phyloP scores from a whole-genome alignment of 2,797 vertebrate species.

The Gymnodraco acuticeps region DNA sequence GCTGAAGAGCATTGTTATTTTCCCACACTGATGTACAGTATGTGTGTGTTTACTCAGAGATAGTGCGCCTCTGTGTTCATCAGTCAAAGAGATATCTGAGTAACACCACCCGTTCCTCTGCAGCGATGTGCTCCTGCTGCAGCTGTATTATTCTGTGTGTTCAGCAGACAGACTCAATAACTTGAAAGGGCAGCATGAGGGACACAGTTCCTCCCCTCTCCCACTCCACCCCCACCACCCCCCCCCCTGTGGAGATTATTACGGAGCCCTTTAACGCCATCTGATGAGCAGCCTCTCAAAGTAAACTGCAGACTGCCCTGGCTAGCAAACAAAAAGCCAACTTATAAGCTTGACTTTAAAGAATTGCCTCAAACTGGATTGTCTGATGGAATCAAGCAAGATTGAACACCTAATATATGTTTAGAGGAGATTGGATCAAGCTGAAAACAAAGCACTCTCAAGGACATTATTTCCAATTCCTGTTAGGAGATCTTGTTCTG shows the following conservation, averaged over 20 bases:
- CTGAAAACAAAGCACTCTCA: constrained; percentile 37
- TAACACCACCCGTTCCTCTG: constrained; percentile 18
- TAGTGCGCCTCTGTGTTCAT: constrained; percentile 5
- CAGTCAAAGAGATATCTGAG: constrained; percentile 33
- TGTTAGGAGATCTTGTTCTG: constrained; percentile 31
- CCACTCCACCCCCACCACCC: constrained; percentile 30
- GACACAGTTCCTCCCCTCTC: constrained; percentile 59
- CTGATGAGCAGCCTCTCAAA: constrained; percentile 55
- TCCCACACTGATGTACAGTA: not conserved
- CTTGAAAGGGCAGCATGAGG: constrained; percentile 73
- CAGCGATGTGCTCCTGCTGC: constrained; percentile 29
- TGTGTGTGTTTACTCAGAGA: not conserved
- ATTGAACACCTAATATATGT: constrained; percentile 64
- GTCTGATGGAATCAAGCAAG: constrained; percentile 67
- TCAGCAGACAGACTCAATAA: constrained; percentile 79
- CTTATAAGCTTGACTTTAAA: constrained; percentile 50
- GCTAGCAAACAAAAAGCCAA: constrained; percentile 47
- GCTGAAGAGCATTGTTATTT: too few species aligned
- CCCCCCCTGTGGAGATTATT: constrained; percentile 70
- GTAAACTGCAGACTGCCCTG: constrained; percentile 28
- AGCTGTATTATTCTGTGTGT: constrained; percentile 62
- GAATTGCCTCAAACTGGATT: constrained; percentile 39
- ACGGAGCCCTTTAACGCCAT: constrained; percentile 53
- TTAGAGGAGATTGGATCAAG: constrained; percentile 59
- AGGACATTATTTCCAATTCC: constrained; percentile 53